Evolutionary conservation across 1,140 invertebrate species (phyloP).

Genomic region (Ceratoteleas bidentatus): DNA sequence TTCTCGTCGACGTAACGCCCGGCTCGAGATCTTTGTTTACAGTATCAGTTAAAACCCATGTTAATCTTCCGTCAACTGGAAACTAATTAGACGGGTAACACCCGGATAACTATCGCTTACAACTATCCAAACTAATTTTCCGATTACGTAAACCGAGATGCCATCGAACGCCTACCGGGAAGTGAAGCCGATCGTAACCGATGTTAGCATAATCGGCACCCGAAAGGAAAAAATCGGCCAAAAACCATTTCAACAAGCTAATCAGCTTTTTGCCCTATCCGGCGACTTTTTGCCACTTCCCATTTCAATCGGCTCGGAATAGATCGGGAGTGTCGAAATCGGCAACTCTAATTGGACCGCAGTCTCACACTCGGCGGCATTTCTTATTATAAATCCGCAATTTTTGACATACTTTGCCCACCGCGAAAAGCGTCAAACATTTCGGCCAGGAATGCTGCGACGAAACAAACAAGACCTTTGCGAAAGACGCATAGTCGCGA

Average conservation of each 20-base stretch:
- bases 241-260: not conserved
- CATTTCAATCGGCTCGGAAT: not conserved
- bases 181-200: constrained; percentile 16
- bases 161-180: constrained; percentile 5
- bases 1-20: constrained; percentile 8
- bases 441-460: constrained; percentile 52
- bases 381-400: constrained; percentile 34
- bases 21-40: constrained; percentile 33
- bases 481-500: constrained; percentile 52
- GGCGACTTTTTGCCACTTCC: no score
- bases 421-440: constrained; percentile 54
- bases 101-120: constrained; percentile 15
- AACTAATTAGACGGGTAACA: constrained; percentile 40
- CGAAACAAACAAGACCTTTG: constrained; percentile 57
- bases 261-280: no score
- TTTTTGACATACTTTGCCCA: constrained; percentile 42
- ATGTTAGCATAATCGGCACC: constrained; percentile 16
- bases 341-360: constrained; percentile 22
- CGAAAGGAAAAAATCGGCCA: not conserved
- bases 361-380: constrained; percentile 6
- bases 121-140: constrained; percentile 27
- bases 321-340: constrained; percentile 28
- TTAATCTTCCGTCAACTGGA: constrained; percentile 23
- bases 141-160: constrained; percentile 20
- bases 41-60: constrained; percentile 17